These are phyloP conservation scores for Sminthurides aquaticus DNA, from an alignment of 2,888 invertebrate species.

Conservation along the genomic window DNA sequence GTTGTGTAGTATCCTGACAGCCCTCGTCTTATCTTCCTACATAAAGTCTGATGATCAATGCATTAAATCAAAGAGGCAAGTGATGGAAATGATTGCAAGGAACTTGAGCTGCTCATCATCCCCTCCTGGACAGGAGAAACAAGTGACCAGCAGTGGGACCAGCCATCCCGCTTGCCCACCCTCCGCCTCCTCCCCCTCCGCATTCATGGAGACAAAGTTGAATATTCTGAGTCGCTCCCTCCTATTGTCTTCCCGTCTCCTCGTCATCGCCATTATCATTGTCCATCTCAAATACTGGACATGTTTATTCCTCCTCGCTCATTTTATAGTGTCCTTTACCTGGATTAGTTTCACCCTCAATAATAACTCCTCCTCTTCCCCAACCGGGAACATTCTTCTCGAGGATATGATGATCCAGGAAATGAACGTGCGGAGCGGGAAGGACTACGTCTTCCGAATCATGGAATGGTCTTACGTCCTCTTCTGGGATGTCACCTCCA, in stretches of 20 bases:
- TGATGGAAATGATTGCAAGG: slow-evolving; percentile 22
- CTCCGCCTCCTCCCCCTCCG: slow-evolving; percentile 18
- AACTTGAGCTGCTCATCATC: slow-evolving; percentile 23
- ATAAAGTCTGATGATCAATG: slow-evolving; percentile 22
- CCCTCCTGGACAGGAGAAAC: background rate
- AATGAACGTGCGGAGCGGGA: slow-evolving; percentile 8
- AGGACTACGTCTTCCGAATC: slow-evolving; percentile 23
- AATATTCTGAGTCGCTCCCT: slow-evolving; percentile 31
- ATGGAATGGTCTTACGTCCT: slow-evolving; percentile 32
- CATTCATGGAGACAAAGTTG: slow-evolving; percentile 20
- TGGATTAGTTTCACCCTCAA: slow-evolving; percentile 30
- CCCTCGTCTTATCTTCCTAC: slow-evolving; percentile 29
- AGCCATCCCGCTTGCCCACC: slow-evolving; percentile 17
- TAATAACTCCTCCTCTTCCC: slow-evolving; percentile 4
- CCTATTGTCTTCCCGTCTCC: slow-evolving; percentile 35
- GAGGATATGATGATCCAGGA: slow-evolving; percentile 16
- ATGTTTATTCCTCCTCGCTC: slow-evolving; percentile 32
- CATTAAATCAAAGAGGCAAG: slow-evolving; percentile 21
- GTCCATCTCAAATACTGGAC: slow-evolving; percentile 37
- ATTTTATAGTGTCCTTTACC: slow-evolving; percentile 32
- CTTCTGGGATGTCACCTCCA: slow-evolving; percentile 40
- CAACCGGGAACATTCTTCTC: slow-evolving; percentile 11
- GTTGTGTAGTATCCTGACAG: slow-evolving; percentile 31
- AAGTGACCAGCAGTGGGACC: background rate
- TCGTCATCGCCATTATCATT: slow-evolving; percentile 37